Conservation (phyloP, 2,888 invertebrate species). For the Platynereis dumerilii region DNA sequence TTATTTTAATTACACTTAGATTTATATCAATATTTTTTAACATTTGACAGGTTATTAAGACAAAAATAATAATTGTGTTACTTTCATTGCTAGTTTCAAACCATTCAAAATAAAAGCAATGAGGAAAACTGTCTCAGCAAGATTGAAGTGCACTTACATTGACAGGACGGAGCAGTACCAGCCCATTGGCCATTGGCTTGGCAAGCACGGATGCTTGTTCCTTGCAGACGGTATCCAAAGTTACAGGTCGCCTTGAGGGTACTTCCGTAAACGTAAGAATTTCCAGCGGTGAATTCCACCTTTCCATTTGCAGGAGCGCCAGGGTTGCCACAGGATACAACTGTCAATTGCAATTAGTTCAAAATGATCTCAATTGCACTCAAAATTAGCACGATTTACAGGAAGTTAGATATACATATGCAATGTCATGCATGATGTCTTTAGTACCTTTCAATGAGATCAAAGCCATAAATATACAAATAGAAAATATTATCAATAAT, state of each 20-base stretch:
- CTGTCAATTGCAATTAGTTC: background rate
- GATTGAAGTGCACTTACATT: background rate
- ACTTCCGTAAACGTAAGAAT: background rate
- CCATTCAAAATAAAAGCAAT: no score
- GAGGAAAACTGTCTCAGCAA: background rate
- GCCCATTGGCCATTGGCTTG: slow-evolving; percentile 1
- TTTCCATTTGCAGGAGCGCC: background rate
- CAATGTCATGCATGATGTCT: no score
- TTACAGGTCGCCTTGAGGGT: background rate
- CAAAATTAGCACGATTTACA: no score
- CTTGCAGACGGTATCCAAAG: background rate
- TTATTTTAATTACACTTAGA: no score
- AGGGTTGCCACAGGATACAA: background rate
- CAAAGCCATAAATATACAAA: no score
- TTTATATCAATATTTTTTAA: no score
- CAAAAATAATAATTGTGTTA: no score
- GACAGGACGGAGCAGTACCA: background rate
- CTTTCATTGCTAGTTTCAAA: no score
- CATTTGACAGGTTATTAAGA: no score
- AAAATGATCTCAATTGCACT: background rate
- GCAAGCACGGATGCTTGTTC: background rate
- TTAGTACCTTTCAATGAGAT: no score
- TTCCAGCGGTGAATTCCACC: background rate
- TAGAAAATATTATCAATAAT: no score
- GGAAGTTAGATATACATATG: no score